These are phyloP conservation scores for Sphyrna mokarran DNA, from an alignment of 2,113 vertebrate genomes.

Conservation along the genomic window DNA sequence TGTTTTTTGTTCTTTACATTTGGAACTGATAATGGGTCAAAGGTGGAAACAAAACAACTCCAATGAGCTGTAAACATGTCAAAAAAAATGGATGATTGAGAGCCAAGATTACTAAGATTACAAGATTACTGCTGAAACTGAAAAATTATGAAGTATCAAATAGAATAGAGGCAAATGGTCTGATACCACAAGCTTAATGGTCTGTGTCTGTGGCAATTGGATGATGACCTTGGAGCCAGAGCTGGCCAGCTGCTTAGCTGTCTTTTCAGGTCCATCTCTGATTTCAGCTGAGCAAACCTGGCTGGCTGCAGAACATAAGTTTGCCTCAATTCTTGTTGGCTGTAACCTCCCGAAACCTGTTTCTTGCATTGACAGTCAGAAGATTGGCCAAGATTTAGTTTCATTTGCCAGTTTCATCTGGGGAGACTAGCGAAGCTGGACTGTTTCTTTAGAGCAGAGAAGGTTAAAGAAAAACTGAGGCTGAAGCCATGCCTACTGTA, in stretches of 20 bases:
- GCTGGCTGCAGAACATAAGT: neutral
- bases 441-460: neutral
- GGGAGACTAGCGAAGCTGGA: neutral
- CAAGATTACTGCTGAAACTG: neutral
- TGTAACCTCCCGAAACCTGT: neutral
- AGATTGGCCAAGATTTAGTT: neutral
- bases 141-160: neutral
- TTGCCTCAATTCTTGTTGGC: neutral
- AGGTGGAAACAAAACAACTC: neutral
- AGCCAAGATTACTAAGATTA: neutral
- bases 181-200: neutral
- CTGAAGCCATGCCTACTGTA: neutral
- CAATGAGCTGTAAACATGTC: neutral
- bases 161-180: neutral
- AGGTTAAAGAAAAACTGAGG: neutral
- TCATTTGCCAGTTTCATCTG: neutral
- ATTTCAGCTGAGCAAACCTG: neutral
- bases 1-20: too few species aligned
- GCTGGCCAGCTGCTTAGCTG: neutral
- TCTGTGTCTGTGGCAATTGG: neutral
- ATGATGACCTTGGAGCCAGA: neutral
- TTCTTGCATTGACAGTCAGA: neutral
- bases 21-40: neutral
- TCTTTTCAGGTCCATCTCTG: neutral
- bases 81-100: neutral